These are phyloP conservation scores for Toxotes lorentzi DNA, from an alignment of 2,797 vertebrate genomes.

Conservation along the genomic window DNA sequence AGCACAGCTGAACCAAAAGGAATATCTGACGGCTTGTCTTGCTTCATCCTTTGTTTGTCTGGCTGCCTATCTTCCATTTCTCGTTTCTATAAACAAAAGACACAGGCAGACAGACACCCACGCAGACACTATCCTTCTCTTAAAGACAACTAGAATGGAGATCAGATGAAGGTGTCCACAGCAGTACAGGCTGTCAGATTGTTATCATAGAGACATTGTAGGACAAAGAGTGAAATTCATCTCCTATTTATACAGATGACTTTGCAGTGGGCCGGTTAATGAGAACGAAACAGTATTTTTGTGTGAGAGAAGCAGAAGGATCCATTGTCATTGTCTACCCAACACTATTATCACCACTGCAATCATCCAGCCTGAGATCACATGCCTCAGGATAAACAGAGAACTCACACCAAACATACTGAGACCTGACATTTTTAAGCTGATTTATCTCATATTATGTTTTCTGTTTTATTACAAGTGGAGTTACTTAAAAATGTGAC, in stretches of 20 bases:
- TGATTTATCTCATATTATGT: too few species aligned
- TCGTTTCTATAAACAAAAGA: slow-evolving; percentile 31
- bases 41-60: slow-evolving; percentile 27
- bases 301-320: slow-evolving; percentile 8
- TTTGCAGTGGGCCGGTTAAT: slow-evolving; percentile 5
- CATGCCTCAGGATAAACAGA: background rate
- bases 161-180: slow-evolving; percentile 7
- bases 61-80: slow-evolving; percentile 28
- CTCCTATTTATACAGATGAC: slow-evolving; percentile 5
- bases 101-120: slow-evolving; percentile 13
- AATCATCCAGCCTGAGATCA: background rate
- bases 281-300: background rate
- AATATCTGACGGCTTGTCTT: slow-evolving; percentile 38
- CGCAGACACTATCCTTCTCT: background rate
- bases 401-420: too few species aligned
- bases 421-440: too few species aligned
- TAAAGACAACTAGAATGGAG: slow-evolving; percentile 22
- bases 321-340: slow-evolving; percentile 2
- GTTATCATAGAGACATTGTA: slow-evolving; percentile 33
- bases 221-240: slow-evolving; percentile 36
- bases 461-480: too few species aligned
- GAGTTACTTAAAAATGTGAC: too few species aligned
- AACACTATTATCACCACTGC: background rate
- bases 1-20: slow-evolving; percentile 29
- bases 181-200: slow-evolving; percentile 5